Conservation (phyloP, 2,888 invertebrate genomes). For the Rhabditophanes sp. region DNA sequence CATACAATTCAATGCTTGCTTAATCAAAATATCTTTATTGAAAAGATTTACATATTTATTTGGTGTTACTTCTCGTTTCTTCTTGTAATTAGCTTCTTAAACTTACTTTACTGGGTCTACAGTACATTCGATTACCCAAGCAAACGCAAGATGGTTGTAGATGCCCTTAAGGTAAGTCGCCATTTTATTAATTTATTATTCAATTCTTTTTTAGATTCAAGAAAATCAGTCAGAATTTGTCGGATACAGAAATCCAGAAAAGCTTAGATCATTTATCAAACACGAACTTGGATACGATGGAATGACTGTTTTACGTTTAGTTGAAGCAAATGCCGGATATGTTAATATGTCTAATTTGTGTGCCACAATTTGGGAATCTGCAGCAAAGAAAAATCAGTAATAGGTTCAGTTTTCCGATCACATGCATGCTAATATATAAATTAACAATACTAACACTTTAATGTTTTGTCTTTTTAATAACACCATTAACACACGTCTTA, state of each 20-base stretch:
- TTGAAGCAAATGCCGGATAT: conserved; percentile 34
- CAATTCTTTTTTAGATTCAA: not conserved
- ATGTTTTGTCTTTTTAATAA: too few relatives aligned
- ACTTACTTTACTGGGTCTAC: conserved; percentile 27
- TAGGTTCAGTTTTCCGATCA: too few relatives aligned
- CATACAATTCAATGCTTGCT: conserved; percentile 43
- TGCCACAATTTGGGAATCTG: too few relatives aligned
- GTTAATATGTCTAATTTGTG: conserved; percentile 22
- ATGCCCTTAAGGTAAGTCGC: conserved; percentile 14
- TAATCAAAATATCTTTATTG: conserved; percentile 32
- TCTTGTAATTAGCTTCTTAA: conserved; percentile 18
- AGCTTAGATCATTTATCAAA: conserved; percentile 18
- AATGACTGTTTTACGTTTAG: conserved; percentile 26
- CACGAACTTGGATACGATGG: conserved; percentile 31
- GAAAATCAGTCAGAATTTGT: too few relatives aligned
- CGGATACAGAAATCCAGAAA: not conserved
- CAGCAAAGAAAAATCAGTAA: too few relatives aligned
- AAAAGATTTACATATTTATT: conserved; percentile 43
- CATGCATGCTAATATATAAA: too few relatives aligned
- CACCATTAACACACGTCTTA: too few relatives aligned
- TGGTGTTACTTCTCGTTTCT: conserved; percentile 41
- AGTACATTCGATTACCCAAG: conserved; percentile 8
- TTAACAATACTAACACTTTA: too few relatives aligned
- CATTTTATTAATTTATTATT: not conserved
- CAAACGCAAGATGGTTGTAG: conserved; percentile 12